Base-by-base conservation (phyloP, 2,113 vertebrate genomes). In the Gnathonemus longibarbis region DNA sequence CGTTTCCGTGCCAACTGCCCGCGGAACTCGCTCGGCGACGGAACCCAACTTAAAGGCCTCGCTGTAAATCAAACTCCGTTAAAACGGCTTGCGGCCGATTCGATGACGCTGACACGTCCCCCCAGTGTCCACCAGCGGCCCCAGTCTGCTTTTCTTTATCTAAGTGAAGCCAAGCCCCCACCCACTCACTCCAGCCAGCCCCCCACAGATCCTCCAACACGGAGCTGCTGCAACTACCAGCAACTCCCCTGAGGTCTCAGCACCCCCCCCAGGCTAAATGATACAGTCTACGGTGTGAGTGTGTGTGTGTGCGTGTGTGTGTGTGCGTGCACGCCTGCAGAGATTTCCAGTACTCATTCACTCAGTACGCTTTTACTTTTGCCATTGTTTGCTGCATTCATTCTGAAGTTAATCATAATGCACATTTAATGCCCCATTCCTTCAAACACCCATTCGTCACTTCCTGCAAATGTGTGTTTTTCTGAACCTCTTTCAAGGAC, bases 121-220 rank as follows among this genome's bases (percentile, higher is more conserved):
- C 31, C 3, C 1, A 45, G 19, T 19, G 70, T 35, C 27, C 31
- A 17, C n/a, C 35, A 50, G 31, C 56, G 42, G 39, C 13, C 84
- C 89, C 80, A 89, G 83, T 52, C n/a, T 31, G 11, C 27, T 58
- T 42, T 66, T 42, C 52, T 88, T 88, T 66, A 66, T 24, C 87
- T 24, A 45, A 42, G 53, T 88, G 3, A 52, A 87, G 46, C 88
- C 70, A 52, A 52, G 62, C 70, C 91, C 89, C 88, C 83, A 90
- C 88, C 21, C 93, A 88, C 88, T 74, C 88, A 84, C 87, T 58
- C 53, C 88, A 48, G 27, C 45, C 89, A 86, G 91, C 49, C 19
- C 74, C 91, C 49, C 24, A 50, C 74, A 88, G n/a, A 90, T 93
- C 94, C 94, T 93, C 94, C 94, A 93, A 94, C 94, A 94, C 92